phyloP scores from a whole-genome alignment of 2,888 invertebrate genomes.

The Biston stratarius region DNA sequence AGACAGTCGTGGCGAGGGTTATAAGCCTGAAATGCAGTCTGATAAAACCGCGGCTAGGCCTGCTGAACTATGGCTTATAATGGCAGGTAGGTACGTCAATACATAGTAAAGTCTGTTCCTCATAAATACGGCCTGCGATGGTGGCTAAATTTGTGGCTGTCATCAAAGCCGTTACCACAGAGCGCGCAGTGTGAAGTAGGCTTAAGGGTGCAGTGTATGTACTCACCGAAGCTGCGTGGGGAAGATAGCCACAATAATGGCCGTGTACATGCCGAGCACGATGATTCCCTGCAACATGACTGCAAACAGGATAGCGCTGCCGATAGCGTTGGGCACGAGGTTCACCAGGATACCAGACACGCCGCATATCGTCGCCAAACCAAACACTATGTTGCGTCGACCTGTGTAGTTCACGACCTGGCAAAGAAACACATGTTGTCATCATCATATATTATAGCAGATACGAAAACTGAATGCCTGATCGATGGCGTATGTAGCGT shows the following conservation, averaged over 20 bases:
- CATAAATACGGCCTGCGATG: too few relatives aligned
- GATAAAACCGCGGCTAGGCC: too few relatives aligned
- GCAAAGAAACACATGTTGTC: neutral
- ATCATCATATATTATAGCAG: neutral
- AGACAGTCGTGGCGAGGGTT: too few relatives aligned
- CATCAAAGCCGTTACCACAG: too few relatives aligned
- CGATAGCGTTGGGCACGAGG: conserved; percentile 85
- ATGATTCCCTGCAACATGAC: conserved; percentile 73
- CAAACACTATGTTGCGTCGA: conserved; percentile 82
- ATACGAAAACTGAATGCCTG: neutral
- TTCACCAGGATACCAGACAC: conserved; percentile 85
- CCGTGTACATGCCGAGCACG: conserved; percentile 79
- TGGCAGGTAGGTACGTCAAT: too few relatives aligned
- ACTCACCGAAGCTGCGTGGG: conserved; percentile 79
- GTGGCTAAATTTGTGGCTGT: too few relatives aligned
- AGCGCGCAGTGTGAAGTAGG: too few relatives aligned
- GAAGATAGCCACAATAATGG: conserved; percentile 84
- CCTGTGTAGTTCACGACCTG: conserved; percentile 69
- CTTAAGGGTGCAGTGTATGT: neutral
- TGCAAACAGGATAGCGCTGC: conserved; percentile 83
- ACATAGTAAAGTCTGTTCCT: too few relatives aligned
- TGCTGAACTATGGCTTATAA: too few relatives aligned
- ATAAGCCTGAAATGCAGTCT: too few relatives aligned
- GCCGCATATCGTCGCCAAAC: conserved; percentile 77
- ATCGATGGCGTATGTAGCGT: too few relatives aligned